phyloP scores from a whole-genome alignment of 2,113 vertebrate genomes.

The Onychostoma macrolepis region DNA sequence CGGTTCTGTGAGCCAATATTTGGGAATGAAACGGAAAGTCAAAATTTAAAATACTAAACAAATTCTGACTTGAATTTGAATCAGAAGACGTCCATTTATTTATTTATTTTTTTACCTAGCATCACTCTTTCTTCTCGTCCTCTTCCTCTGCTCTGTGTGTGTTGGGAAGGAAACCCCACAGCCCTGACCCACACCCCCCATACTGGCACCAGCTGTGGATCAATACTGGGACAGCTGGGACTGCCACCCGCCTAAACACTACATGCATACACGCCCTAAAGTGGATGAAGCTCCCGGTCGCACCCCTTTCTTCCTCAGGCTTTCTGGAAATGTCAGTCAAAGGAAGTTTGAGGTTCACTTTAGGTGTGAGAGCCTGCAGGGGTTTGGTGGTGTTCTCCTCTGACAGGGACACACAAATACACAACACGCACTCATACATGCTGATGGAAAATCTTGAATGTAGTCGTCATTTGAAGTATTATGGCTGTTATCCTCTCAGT shows the following conservation, averaged over 20 bases:
- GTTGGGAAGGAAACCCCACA: slow-evolving; percentile 69
- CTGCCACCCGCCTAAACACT: slow-evolving; percentile 46
- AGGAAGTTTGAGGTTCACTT: slow-evolving; percentile 44
- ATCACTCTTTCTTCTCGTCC: slow-evolving; percentile 57
- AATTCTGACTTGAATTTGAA: not conserved
- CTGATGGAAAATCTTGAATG: not conserved
- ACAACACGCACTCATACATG: not conserved
- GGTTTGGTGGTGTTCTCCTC: slow-evolving; percentile 15
- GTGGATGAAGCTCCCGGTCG: slow-evolving; percentile 17
- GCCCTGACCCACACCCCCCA: slow-evolving; percentile 75
- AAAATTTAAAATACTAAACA: slow-evolving; percentile 50
- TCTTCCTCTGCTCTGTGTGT: slow-evolving; percentile 73
- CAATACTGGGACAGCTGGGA: slow-evolving; percentile 76
- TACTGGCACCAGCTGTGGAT: slow-evolving; percentile 79
- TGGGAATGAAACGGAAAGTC: not conserved
- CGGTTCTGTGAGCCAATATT: not conserved
- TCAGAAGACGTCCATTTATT: not conserved
- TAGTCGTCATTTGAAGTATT: not conserved
- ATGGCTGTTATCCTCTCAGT: not conserved
- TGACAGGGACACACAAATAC: slow-evolving; percentile 3
- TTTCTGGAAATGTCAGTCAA: slow-evolving; percentile 42
- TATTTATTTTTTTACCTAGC: not conserved
- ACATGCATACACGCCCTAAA: slow-evolving; percentile 26
- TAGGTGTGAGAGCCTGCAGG: slow-evolving; percentile 33
- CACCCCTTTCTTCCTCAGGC: slow-evolving; percentile 9